Evolutionary conservation across 2,113 vertebrate genomes (phyloP).

Genomic region (Otis tarda): DNA sequence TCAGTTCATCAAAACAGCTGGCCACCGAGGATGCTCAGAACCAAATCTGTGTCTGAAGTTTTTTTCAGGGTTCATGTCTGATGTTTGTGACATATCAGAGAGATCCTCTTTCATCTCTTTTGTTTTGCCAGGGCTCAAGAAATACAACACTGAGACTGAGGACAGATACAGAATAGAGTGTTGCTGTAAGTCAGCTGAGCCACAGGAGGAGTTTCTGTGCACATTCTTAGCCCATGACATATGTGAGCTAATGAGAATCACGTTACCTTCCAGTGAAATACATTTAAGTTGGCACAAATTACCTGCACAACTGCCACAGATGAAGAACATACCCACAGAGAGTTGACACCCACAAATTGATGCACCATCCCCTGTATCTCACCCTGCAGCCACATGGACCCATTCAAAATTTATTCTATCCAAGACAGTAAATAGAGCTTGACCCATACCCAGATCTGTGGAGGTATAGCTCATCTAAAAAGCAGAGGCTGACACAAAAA

Average conservation of each 20-base stretch:
- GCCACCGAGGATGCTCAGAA: neutral
- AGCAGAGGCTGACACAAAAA: neutral
- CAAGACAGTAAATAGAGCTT: neutral
- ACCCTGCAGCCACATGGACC: neutral
- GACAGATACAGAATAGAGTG: neutral
- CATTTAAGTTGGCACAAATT: neutral
- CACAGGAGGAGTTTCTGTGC: slow-evolving; percentile 6
- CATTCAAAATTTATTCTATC: neutral
- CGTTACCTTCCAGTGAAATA: neutral
- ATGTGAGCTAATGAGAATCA: slow-evolving; percentile 32
- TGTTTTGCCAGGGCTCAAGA: neutral
- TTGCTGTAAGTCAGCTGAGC: slow-evolving; percentile 24
- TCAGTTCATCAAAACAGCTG: neutral
- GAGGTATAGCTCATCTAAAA: neutral
- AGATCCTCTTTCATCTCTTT: neutral
- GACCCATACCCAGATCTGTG: neutral
- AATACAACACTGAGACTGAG: neutral
- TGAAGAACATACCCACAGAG: neutral
- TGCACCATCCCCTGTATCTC: neutral
- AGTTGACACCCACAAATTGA: neutral
- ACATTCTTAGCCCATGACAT: slow-evolving; percentile 15
- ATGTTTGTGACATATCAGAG: neutral
- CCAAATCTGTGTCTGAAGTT: neutral
- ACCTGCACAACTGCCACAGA: neutral
- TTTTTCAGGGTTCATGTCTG: neutral